Base-by-base conservation (phyloP, 2,888 invertebrate species). In the Xiphydria camelus region DNA sequence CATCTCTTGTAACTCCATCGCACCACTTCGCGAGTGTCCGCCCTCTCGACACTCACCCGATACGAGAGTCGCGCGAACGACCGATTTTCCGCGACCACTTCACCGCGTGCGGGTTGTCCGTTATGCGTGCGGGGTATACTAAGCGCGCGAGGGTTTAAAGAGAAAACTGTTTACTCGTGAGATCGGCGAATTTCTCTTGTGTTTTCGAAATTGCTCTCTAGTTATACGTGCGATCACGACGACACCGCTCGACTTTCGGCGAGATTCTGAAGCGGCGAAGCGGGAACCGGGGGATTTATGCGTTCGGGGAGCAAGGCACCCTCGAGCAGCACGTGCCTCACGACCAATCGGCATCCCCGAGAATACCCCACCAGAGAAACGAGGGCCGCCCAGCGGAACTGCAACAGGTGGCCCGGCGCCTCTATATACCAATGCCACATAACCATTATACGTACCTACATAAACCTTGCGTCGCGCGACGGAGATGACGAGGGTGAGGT, bases 1-100 rank as follows among this genome's bases (percentile, higher is more conserved):
- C 73, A 74, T 71, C 47, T 74, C 73, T 42, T 73, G 73, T 6
- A 73, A 61, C 45, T 75, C 73, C 75, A 73, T 74, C n/a, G 12
- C 29, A n/a, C 14, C 5, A 9, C n/a, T 4, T n/a, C n/a, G n/a
- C n/a, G n/a, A n/a, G n/a, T n/a, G n/a, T n/a, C n/a, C n/a, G n/a
- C n/a, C n/a, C n/a, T n/a, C n/a, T n/a, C n/a, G n/a, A n/a, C n/a
- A n/a, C n/a, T n/a, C n/a, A n/a, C n/a, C n/a, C n/a, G n/a, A n/a
- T n/a, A n/a, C n/a, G n/a, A n/a, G n/a, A n/a, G n/a, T n/a, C n/a
- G n/a, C n/a, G n/a, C n/a, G n/a, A n/a, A n/a, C n/a, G n/a, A n/a
- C n/a, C n/a, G n/a, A n/a, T n/a, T n/a, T n/a, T n/a, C n/a, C n/a
- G n/a, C n/a, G n/a, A n/a, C n/a, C n/a, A n/a, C n/a, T n/a, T n/a